Evolutionary conservation across 2,797 vertebrate genomes (phyloP).

Genomic region (Calcarius lapponicus): DNA sequence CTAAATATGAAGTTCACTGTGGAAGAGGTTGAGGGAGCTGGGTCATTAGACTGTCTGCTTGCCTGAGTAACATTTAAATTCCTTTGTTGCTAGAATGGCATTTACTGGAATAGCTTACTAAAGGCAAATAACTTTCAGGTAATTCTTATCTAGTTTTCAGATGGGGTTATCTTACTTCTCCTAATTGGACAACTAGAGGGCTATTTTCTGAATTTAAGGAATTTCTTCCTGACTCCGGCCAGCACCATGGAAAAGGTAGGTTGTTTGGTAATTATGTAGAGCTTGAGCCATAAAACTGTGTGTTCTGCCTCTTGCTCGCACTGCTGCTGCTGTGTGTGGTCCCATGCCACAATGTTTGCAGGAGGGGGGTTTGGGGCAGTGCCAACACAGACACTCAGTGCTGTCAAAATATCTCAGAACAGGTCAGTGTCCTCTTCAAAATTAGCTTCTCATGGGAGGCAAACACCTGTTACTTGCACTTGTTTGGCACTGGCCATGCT

Average conservation of each 20-base stretch:
- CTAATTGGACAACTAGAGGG: slow-evolving; percentile 92
- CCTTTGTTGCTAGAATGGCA: neutral
- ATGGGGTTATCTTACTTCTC: slow-evolving; percentile 91
- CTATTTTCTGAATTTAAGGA: slow-evolving; percentile 87
- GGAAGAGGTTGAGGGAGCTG: neutral
- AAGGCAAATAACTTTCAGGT: neutral
- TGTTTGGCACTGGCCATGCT: neutral
- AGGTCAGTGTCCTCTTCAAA: neutral
- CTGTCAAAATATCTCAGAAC: neutral
- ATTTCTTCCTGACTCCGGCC: slow-evolving; percentile 86
- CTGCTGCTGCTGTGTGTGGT: neutral
- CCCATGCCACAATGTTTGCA: neutral
- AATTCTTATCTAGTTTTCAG: slow-evolving; percentile 85
- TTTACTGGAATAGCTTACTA: neutral
- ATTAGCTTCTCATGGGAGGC: neutral
- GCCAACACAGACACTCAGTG: rapidly evolving
- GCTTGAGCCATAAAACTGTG: neutral
- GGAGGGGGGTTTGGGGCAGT: neutral
- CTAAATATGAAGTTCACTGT: neutral
- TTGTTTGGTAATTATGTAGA: neutral
- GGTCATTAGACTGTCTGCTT: neutral
- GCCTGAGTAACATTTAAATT: neutral
- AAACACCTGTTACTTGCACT: neutral
- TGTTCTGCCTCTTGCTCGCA: neutral
- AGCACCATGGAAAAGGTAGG: slow-evolving; percentile 83